These are phyloP conservation scores for Enhydra lutris DNA, from an alignment of 2,113 vertebrate species.

Conservation along the genomic window DNA sequence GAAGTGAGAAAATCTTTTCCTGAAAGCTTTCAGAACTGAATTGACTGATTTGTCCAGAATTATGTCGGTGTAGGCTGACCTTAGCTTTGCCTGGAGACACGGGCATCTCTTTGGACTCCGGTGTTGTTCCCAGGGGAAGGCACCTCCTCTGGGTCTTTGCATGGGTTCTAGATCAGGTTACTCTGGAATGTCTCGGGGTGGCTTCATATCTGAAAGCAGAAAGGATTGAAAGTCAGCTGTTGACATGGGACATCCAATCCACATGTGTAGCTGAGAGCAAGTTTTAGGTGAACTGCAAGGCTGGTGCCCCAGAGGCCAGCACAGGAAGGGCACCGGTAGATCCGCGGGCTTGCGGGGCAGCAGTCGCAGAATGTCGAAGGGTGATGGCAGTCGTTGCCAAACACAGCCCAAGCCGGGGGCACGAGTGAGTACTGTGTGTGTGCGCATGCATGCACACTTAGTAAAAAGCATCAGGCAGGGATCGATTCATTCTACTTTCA, in stretches of 20 bases:
- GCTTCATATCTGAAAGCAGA: not conserved
- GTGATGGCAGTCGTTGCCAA: not conserved
- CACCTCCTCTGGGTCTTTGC: not conserved
- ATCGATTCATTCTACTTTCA: not conserved
- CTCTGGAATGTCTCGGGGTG: not conserved
- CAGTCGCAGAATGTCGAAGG: not conserved
- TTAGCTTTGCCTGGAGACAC: not conserved
- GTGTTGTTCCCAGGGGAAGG: not conserved
- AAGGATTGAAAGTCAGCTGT: not conserved
- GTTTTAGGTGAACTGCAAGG: not conserved
- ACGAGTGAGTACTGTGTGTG: not conserved
- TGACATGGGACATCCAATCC: not conserved
- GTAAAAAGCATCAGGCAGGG: not conserved
- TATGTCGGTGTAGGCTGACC: rapidly evolving
- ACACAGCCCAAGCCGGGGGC: not conserved
- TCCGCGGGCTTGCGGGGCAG: rapidly evolving
- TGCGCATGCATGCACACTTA: rapidly evolving
- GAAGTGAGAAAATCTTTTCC: not conserved
- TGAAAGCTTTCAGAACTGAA: not conserved
- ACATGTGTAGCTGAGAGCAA: rapidly evolving
- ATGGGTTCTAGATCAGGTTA: not conserved
- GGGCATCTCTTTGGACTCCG: not conserved
- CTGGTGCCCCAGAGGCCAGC: rapidly evolving
- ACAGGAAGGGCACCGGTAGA: not conserved
- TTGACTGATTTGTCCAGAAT: not conserved